phyloP scores from a whole-genome alignment of 1,140 invertebrate genomes.

The Trichomalopsis sarcophagae region DNA sequence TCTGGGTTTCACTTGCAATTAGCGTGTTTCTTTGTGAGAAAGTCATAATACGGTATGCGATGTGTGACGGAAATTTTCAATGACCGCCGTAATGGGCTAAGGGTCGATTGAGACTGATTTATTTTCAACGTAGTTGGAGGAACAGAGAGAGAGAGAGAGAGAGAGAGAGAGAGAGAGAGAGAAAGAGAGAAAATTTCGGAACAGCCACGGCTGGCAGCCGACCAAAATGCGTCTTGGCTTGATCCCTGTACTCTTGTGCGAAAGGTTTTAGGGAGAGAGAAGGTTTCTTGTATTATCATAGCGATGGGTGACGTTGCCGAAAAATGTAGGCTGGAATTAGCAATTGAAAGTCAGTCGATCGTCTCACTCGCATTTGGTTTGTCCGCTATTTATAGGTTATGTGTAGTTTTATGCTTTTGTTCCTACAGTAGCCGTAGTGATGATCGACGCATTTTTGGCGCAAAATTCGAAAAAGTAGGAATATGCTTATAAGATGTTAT shows the following conservation, averaged over 20 bases:
- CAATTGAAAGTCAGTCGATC: not conserved
- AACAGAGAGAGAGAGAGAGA: not conserved
- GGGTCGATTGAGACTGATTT: slow-evolving; percentile 26
- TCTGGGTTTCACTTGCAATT: no score
- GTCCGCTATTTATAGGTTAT: no score
- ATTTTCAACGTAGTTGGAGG: slow-evolving; percentile 47
- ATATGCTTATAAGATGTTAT: no score
- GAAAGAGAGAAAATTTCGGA: slow-evolving; percentile 8
- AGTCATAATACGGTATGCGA: not conserved
- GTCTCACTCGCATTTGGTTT: not conserved
- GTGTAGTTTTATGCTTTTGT: no score
- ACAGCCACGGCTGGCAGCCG: slow-evolving; percentile 19
- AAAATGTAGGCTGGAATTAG: slow-evolving; percentile 22
- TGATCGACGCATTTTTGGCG: no score
- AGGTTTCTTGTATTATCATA: not conserved
- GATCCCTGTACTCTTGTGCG: not conserved
- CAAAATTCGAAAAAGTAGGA: no score
- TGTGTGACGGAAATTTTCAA: not conserved
- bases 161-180: not conserved
- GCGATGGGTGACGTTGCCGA: not conserved
- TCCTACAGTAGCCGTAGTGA: no score
- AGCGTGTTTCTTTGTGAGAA: no score
- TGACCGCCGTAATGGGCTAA: not conserved
- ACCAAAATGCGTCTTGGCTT: slow-evolving; percentile 43
- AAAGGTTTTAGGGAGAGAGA: not conserved